Percentiles rank a stretch among this genome's conserved stretches.
These are phyloP conservation scores for Corvus moneduloides DNA, from an alignment of 2,113 vertebrate genomes.

Conservation along the genomic window DNA sequence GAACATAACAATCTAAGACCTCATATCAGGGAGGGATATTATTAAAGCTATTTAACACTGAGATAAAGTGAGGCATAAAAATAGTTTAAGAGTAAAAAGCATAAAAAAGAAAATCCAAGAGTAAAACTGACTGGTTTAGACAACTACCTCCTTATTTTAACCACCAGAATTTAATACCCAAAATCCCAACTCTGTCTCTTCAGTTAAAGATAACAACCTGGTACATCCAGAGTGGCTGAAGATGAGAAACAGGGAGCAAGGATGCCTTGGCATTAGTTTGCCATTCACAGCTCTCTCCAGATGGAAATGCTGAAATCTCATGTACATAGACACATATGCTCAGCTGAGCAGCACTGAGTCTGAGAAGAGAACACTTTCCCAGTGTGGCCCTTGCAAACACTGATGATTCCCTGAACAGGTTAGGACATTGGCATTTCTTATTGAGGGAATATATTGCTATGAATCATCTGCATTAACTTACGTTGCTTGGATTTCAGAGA, in stretches of 20 bases:
- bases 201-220: background rate
- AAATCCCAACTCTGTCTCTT: background rate
- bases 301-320: background rate
- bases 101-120: background rate
- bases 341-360: background rate
- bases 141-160: background rate
- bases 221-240: background rate
- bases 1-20: constrained; percentile 1
- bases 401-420: background rate
- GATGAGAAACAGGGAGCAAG: background rate
- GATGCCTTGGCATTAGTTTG: background rate
- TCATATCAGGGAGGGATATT: background rate
- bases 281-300: background rate
- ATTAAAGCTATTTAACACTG: constrained; percentile 19
- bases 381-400: background rate
- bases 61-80: background rate
- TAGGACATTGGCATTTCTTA: background rate
- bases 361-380: background rate
- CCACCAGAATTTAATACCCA: background rate
- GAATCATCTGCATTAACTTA: background rate
- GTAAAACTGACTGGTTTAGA: background rate
- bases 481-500: background rate
- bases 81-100: background rate
- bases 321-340: background rate
- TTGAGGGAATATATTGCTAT: background rate